phyloP scores from a whole-genome alignment of 2,113 vertebrate species.

The Chaenogobius annularis region DNA sequence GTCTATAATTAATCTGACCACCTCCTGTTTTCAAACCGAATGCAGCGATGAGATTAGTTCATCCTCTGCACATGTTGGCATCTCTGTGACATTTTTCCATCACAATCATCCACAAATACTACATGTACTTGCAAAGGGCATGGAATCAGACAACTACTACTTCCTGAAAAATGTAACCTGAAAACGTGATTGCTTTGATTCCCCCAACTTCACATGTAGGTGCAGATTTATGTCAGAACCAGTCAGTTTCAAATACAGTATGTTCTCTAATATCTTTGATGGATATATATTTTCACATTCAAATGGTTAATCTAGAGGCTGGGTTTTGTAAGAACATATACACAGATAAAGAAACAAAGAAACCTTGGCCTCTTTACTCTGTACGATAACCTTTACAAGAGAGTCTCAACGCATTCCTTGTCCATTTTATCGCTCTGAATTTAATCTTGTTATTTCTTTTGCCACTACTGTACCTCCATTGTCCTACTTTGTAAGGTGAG shows the following conservation, averaged over 20 bases:
- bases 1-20: background rate
- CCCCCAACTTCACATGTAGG: background rate
- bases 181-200: background rate
- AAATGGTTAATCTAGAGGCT: background rate
- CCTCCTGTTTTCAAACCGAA: background rate
- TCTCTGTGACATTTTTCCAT: constrained; percentile 20
- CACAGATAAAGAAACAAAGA: constrained; percentile 16
- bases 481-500: constrained; percentile 45
- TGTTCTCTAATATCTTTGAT: background rate
- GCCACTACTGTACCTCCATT: constrained; percentile 54
- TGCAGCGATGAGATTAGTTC: background rate
- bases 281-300: background rate
- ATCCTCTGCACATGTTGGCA: constrained; percentile 9
- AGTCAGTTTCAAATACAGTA: background rate
- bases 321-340: constrained; percentile 16
- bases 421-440: constrained; percentile 51
- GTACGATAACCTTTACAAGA: constrained; percentile 58
- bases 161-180: constrained; percentile 21
- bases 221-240: constrained; percentile 5
- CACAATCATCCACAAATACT: constrained; percentile 33
- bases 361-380: constrained; percentile 30
- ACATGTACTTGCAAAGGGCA: constrained; percentile 34
- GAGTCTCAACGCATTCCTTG: constrained; percentile 40
- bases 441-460: constrained; percentile 67
- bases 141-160: constrained; percentile 11